Conservation (phyloP, 2,113 vertebrate genomes). For the Malurus cyaneus region DNA sequence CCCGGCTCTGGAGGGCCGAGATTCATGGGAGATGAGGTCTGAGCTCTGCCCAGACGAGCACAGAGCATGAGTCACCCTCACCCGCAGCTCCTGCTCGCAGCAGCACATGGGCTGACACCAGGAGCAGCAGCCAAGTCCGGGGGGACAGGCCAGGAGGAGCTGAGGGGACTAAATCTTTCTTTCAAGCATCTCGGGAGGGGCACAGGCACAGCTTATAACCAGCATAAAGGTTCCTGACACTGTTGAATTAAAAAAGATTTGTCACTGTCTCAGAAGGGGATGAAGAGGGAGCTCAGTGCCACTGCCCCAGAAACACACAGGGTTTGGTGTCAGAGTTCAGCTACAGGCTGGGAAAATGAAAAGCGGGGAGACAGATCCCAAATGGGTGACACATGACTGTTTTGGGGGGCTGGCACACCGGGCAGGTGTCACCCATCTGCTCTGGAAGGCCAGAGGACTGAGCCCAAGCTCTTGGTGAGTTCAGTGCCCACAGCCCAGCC, state of each 20-base stretch:
- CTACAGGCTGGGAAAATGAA: not conserved
- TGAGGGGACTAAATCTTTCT: slow-evolving; percentile 31
- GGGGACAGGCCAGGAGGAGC: not conserved
- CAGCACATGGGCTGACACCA: not conserved
- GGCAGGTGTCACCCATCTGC: not conserved
- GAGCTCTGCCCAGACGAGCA: slow-evolving; percentile 30
- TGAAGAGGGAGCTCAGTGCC: not conserved
- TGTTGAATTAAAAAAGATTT: not conserved
- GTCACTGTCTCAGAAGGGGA: not conserved
- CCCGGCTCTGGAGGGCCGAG: not conserved
- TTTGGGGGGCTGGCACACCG: not conserved
- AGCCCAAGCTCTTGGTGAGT: not conserved
- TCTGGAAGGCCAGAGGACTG: accelerated
- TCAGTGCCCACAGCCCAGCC: accelerated
- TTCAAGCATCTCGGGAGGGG: not conserved
- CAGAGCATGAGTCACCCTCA: slow-evolving; percentile 19
- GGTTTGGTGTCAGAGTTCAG: not conserved
- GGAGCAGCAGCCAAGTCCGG: not conserved
- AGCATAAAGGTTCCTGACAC: not conserved
- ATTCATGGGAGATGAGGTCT: slow-evolving; percentile 42
- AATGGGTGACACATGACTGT: not conserved
- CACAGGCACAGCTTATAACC: not conserved
- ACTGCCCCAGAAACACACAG: not conserved
- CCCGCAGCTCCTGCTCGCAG: not conserved
- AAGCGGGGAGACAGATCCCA: not conserved